Conservation (phyloP, 1,140 invertebrate species). For the Magallana angulata region DNA sequence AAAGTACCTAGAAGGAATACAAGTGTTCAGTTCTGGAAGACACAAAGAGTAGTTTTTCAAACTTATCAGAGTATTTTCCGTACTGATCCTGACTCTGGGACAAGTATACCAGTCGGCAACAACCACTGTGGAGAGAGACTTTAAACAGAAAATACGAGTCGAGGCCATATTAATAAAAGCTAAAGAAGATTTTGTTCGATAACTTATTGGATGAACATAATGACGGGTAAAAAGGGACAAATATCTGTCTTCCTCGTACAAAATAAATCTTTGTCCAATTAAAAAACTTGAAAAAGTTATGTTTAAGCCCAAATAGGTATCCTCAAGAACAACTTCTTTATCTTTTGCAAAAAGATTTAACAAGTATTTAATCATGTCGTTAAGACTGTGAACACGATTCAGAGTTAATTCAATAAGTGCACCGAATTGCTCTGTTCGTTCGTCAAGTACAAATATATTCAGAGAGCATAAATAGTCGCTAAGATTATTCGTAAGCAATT, state of each 20-base stretch:
- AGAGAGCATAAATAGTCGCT: neutral
- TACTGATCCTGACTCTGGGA: neutral
- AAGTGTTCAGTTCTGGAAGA: neutral
- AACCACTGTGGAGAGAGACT: neutral
- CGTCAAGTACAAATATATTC: neutral
- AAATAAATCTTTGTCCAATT: neutral
- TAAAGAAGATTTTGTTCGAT: neutral
- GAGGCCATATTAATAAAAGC: neutral
- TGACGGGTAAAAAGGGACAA: neutral
- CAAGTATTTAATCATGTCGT: neutral
- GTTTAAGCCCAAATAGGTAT: neutral
- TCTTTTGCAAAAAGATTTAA: neutral
- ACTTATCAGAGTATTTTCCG: neutral
- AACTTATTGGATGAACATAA: neutral
- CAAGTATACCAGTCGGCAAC: constrained; percentile 19
- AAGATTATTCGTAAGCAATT: neutral
- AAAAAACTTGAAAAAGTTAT: neutral
- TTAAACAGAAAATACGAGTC: neutral
- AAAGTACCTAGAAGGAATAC: neutral
- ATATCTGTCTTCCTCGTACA: neutral
- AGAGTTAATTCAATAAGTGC: neutral
- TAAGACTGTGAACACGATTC: neutral
- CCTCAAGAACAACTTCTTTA: neutral
- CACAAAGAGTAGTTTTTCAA: neutral
- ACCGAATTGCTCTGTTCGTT: neutral